A percentile compares a stretch with the other conserved stretches of the same genome.
Conservation (phyloP, 2,797 vertebrate genomes). For the Aselliscus stoliczkanus region DNA sequence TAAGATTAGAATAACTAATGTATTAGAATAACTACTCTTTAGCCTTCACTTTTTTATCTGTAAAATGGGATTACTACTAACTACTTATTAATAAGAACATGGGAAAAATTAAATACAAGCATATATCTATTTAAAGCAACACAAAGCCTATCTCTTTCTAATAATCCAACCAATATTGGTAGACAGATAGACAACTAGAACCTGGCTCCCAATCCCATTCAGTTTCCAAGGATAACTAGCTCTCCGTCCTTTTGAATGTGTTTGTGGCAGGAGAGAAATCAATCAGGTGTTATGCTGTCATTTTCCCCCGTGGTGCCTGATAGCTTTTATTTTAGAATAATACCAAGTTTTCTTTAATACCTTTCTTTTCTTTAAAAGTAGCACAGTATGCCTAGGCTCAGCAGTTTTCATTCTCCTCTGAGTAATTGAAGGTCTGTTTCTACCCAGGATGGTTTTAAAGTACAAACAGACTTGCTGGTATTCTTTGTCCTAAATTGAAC, state of each 20-base stretch:
- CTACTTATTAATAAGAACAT: not conserved
- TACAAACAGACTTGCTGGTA: slow-evolving; percentile 12
- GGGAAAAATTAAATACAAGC: not conserved
- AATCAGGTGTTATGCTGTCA: not conserved
- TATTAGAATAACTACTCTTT: not conserved
- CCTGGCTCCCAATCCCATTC: not conserved
- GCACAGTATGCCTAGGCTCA: not conserved
- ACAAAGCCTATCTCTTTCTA: not conserved
- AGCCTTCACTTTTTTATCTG: not conserved
- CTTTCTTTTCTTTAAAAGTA: slow-evolving; percentile 46
- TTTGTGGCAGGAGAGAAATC: not conserved
- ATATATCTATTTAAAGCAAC: not conserved
- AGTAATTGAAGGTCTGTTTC: slow-evolving; percentile 34
- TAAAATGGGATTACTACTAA: not conserved
- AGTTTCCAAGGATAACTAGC: not conserved
- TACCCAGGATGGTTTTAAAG: slow-evolving; percentile 42
- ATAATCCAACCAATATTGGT: rapidly evolving
- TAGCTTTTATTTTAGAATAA: slow-evolving; percentile 20
- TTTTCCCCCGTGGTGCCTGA: not conserved
- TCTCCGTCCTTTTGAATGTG: not conserved
- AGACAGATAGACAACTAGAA: not conserved
- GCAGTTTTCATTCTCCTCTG: not conserved
- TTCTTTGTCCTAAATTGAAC: slow-evolving; percentile 45
- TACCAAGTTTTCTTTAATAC: slow-evolving; percentile 21
- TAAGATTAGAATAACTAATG: no score